A percentile compares a stretch with the other conserved stretches of the same genome.
Evolutionary conservation across 1,140 invertebrate species (phyloP).

Genomic region (Anoplolepis gracilipes): DNA sequence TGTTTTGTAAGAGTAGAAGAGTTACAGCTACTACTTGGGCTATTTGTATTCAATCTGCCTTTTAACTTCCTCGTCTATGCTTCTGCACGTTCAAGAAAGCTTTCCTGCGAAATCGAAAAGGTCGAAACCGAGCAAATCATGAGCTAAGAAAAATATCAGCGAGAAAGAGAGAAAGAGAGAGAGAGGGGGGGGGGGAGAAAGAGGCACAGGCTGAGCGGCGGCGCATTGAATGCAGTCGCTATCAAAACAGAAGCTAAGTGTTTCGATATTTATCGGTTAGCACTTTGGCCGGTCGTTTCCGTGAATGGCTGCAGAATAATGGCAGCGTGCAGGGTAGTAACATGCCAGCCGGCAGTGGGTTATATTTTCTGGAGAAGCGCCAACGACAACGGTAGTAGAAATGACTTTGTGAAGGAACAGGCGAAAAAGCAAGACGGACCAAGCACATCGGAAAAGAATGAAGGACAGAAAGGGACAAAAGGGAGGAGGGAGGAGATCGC

Average conservation of each 20-base stretch:
- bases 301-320: slow-evolving; percentile 61
- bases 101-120: background rate
- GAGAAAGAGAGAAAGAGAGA: background rate
- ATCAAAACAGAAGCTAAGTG: slow-evolving; percentile 82
- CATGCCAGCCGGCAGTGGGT: slow-evolving; percentile 58
- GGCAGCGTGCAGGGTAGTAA: slow-evolving; percentile 40
- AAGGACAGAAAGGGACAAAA: background rate
- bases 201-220: background rate
- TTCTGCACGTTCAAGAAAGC: background rate
- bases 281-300: slow-evolving; percentile 71
- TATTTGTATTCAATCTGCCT: slow-evolving; percentile 34
- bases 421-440: background rate
- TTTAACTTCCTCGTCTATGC: slow-evolving; percentile 16
- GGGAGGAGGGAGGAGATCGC: slow-evolving; percentile 2
- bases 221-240: slow-evolving; percentile 66
- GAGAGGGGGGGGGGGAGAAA: no score
- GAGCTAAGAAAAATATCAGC: slow-evolving; percentile 64
- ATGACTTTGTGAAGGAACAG: slow-evolving; percentile 62
- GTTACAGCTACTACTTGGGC: background rate
- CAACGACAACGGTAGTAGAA: slow-evolving; percentile 78
- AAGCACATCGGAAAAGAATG: background rate
- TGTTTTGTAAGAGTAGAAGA: slow-evolving; percentile 22
- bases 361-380: slow-evolving; percentile 81
- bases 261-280: slow-evolving; percentile 84
- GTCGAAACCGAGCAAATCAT: slow-evolving; percentile 13